Base-by-base conservation (phyloP, 2,888 invertebrate species). In the Cephus rjabovi region DNA sequence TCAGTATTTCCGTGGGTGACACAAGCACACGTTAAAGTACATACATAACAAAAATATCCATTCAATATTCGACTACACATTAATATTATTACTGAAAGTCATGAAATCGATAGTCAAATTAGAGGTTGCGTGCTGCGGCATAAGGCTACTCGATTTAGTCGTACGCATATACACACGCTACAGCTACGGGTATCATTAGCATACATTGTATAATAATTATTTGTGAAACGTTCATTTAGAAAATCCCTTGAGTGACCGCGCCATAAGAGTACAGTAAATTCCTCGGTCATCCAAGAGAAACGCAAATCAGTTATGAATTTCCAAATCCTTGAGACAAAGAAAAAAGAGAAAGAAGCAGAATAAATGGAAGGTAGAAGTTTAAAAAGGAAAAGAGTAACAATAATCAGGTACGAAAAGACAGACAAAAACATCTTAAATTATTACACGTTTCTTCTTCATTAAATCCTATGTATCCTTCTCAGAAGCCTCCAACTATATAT, bases 251-350 rank as follows among this genome's bases (percentile, higher is more conserved):
- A 76, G 79, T 76, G 78, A 77, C 76, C 76, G 37, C 74, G 37
- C 75, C 40, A 68, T 73, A 34, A 34, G 35, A 35, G 23, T 70
- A 40, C 9, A 40, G 31, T 56, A 35, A 75, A 78, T 79, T 79
- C 73, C 75, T 76, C 70, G 69, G 35, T 71, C 74, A 0, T 23
- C 75, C 56, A 75, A 79, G 78, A 75, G 73, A 77, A 68, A 81
- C 79, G 80, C 79, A 81, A 81, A 81, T 81, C 37, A 40, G 40
- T 71, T 70, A 77, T 78, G 77, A 77, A 80, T 75, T 81, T 75
- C 56, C 40, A 40, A 68, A 69, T 70, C 23, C 23, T 23, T 35
- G 69, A 30, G 34, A 34, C 31, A 37, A 75, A 74, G 71, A 75
- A 77, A 71, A 30, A 73, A 31, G 35, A 73, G 70, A 40, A 31